phyloP scores from a whole-genome alignment of 2,113 vertebrate species.

The Ptilorrhoa leucosticta region DNA sequence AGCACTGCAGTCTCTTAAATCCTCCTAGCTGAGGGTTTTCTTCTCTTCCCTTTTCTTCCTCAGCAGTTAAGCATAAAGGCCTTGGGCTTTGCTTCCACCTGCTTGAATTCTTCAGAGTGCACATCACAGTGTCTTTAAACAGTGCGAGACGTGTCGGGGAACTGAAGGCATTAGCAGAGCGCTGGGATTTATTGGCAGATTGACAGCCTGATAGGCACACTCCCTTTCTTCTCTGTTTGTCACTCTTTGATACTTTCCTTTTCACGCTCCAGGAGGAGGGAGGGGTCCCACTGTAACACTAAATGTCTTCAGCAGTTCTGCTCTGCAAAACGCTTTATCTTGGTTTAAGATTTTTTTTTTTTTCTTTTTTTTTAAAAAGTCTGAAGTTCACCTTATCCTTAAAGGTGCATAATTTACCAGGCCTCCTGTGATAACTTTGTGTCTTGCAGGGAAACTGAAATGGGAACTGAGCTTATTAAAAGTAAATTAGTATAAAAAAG shows the following conservation, averaged over 20 bases:
- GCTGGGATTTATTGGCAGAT: slow-evolving; percentile 54
- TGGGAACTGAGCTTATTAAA: slow-evolving; percentile 27
- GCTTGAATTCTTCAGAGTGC: slow-evolving; percentile 30
- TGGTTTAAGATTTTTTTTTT: not conserved
- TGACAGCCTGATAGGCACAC: slow-evolving; percentile 43
- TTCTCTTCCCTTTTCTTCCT: slow-evolving; percentile 20
- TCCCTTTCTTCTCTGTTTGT: slow-evolving; percentile 41
- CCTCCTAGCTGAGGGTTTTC: not conserved
- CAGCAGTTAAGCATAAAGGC: slow-evolving; percentile 9
- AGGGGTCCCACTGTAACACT: not conserved
- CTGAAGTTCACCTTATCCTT: slow-evolving; percentile 23
- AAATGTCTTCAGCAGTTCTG: not conserved
- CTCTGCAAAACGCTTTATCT: not conserved
- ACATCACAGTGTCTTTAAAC: slow-evolving; percentile 53
- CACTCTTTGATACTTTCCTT: slow-evolving; percentile 36
- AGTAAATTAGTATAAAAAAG: not conserved
- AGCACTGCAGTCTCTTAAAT: not conserved
- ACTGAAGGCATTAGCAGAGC: slow-evolving; percentile 35
- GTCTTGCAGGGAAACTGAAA: not conserved
- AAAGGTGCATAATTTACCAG: slow-evolving; percentile 16
- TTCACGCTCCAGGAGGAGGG: not conserved
- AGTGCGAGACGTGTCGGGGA: not conserved
- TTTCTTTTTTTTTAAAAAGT: not conserved
- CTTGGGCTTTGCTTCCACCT: slow-evolving; percentile 46
- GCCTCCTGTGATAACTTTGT: slow-evolving; percentile 4